A percentile compares a stretch with the other conserved stretches of the same genome.
Conservation (phyloP, 2,797 vertebrate species). For the Platalea minor region DNA sequence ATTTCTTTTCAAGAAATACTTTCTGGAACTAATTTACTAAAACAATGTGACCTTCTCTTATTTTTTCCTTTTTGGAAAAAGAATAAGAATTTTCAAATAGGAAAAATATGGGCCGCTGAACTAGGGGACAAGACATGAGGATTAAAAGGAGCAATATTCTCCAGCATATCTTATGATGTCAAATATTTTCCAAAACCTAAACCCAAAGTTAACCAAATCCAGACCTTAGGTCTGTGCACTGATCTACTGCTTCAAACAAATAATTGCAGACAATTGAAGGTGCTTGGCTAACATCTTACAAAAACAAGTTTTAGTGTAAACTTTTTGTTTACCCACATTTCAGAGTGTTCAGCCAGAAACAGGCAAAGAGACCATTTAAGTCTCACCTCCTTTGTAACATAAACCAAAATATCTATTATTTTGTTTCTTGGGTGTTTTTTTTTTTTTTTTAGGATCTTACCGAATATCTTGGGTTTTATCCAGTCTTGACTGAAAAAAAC, state of each 20-base stretch:
- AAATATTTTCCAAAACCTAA: constrained; percentile 25
- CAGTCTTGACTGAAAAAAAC: neutral
- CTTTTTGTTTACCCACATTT: neutral
- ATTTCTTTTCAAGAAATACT: constrained; percentile 5
- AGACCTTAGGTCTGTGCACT: neutral
- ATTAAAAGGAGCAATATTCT: neutral
- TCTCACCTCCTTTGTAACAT: neutral
- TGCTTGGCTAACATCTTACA: neutral
- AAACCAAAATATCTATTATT: neutral
- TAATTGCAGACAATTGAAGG: neutral
- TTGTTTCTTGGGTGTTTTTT: neutral
- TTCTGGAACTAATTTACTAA: constrained; percentile 36
- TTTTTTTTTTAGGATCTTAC: neutral
- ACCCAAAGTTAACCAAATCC: neutral
- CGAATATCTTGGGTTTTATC: neutral
- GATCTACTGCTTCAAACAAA: neutral
- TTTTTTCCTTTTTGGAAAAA: neutral
- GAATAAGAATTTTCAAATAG: neutral
- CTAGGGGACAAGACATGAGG: neutral
- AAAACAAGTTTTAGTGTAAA: neutral
- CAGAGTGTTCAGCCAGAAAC: neutral
- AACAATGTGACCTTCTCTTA: neutral
- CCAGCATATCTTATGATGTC: neutral
- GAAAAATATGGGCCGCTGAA: neutral
- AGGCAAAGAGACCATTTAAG: neutral